Evolutionary conservation across 2,888 invertebrate genomes (phyloP).

Genomic region (Phengaris alcon): DNA sequence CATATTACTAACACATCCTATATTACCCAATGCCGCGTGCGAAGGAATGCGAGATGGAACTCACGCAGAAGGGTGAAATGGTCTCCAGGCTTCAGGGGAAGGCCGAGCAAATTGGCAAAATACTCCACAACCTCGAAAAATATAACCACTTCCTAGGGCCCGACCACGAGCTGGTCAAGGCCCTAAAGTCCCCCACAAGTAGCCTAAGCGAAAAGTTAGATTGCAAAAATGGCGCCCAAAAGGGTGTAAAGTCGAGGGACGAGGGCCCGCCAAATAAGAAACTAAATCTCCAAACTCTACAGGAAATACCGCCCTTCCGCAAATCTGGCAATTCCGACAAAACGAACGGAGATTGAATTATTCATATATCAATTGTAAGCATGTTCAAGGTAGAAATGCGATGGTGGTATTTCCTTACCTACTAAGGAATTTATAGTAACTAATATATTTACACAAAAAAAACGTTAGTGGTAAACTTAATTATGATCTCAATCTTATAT

Average conservation of each 20-base stretch:
- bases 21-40: conserved; percentile 71
- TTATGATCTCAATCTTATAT: conserved; percentile 11
- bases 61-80: conserved; percentile 97
- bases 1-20: conserved; percentile 59
- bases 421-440: background rate
- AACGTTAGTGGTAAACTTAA: background rate
- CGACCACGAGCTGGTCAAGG: conserved; percentile 77
- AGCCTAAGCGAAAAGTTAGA: conserved; percentile 65
- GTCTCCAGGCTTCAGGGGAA: conserved; percentile 96
- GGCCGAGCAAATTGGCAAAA: conserved; percentile 96
- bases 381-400: conserved; percentile 10
- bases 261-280: conserved; percentile 79
- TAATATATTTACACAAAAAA: conserved; percentile 19
- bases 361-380: conserved; percentile 6
- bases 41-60: conserved; percentile 96
- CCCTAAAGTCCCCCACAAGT: conserved; percentile 72
- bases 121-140: conserved; percentile 93
- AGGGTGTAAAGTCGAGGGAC: conserved; percentile 71
- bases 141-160: conserved; percentile 86
- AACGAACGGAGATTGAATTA: conserved; percentile 43
- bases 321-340: conserved; percentile 58
- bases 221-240: conserved; percentile 58
- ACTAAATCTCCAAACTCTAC: conserved; percentile 56
- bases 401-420: conserved; percentile 5
- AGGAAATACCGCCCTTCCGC: conserved; percentile 77